Evolutionary conservation across 2,888 invertebrate species (phyloP).

Genomic region (Andrena praecox): DNA sequence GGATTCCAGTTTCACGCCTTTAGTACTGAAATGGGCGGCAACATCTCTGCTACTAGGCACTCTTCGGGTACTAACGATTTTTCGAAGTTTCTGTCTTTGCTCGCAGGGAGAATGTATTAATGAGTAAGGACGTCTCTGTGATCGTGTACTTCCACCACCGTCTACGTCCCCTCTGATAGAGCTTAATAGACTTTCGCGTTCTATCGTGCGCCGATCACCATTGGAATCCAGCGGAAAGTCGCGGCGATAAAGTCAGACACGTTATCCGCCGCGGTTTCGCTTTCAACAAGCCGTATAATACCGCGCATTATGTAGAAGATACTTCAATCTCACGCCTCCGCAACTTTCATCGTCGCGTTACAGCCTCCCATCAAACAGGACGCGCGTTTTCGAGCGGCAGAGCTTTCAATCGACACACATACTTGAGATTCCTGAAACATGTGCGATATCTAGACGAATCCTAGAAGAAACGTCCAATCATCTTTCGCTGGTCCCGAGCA

Average conservation of each 20-base stretch:
- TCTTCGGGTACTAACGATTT: too few species aligned
- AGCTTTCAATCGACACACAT: slow-evolving; percentile 32
- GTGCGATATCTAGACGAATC: background rate
- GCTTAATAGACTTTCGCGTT: background rate
- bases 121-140: too few species aligned
- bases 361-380: slow-evolving; percentile 19
- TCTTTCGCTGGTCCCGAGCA: background rate
- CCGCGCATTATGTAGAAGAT: slow-evolving; percentile 47
- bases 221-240: background rate
- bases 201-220: background rate
- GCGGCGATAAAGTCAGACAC: slow-evolving; percentile 6
- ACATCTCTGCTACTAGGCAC: too few species aligned
- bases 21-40: too few species aligned
- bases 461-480: background rate
- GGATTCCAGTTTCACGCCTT: background rate
- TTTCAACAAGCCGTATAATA: slow-evolving; percentile 66
- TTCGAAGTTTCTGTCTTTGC: too few species aligned
- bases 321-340: slow-evolving; percentile 53
- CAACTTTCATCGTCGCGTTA: slow-evolving; percentile 63
- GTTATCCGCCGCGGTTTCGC: slow-evolving; percentile 59
- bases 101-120: too few species aligned
- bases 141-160: too few species aligned
- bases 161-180: too few species aligned
- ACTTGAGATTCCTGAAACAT: slow-evolving; percentile 22
- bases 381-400: background rate